Evolutionary conservation across 2,113 vertebrate genomes (phyloP).

Genomic region (Orientallactaga bullata): DNA sequence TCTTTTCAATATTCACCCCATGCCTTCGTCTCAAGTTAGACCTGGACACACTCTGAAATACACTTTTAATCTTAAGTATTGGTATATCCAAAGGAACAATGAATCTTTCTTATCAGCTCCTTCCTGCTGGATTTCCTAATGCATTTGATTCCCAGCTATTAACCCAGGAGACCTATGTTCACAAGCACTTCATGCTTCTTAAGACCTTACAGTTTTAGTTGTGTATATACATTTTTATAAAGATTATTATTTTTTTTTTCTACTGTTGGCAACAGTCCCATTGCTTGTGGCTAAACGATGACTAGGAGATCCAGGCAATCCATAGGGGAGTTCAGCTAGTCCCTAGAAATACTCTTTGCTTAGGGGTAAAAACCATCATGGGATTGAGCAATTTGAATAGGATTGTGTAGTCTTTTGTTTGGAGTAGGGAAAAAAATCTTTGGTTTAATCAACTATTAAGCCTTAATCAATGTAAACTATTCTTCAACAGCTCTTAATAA

Average conservation of each 20-base stretch:
- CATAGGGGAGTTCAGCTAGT: neutral
- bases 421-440: rapidly evolving
- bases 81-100: conserved; percentile 82
- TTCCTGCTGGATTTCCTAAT: conserved; percentile 84
- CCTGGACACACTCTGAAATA: conserved; percentile 65
- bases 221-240: conserved; percentile 60
- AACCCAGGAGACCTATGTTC: conserved; percentile 83
- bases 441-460: neutral
- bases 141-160: conserved; percentile 87
- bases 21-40: conserved; percentile 81
- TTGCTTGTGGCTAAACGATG: conserved; percentile 69
- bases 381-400: neutral
- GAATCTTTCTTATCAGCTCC: conserved; percentile 82
- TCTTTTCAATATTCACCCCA: conserved; percentile 80
- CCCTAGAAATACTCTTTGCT: neutral
- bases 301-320: conserved; percentile 21
- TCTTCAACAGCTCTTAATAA: neutral
- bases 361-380: neutral
- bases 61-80: conserved; percentile 82
- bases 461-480: neutral
- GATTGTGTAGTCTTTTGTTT: neutral
- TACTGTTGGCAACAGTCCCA: conserved; percentile 69
- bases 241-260: conserved; percentile 74
- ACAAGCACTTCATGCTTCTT: conserved; percentile 75
- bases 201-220: conserved; percentile 63